phyloP scores from a whole-genome alignment of 2,888 invertebrate species.

The Nephrotoma appendiculata region DNA sequence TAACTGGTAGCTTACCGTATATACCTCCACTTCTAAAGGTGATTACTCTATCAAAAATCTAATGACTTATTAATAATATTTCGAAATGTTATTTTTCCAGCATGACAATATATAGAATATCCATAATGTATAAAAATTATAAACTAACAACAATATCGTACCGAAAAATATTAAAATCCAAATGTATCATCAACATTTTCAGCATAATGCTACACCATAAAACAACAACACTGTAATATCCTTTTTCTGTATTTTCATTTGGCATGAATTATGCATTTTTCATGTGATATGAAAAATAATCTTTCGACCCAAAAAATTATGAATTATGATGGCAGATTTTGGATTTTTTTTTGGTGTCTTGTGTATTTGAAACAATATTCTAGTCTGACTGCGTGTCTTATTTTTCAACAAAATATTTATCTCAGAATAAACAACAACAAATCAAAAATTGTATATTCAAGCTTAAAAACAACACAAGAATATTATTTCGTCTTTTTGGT shows the following conservation, averaged over 20 bases:
- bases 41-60: neutral
- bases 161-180: neutral
- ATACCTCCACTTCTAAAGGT: neutral
- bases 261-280: conserved; percentile 4
- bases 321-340: conserved; percentile 3
- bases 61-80: neutral
- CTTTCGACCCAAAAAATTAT: conserved; percentile 4
- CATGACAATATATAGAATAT: neutral
- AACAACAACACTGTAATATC: neutral
- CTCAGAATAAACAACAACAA: neutral
- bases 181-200: neutral
- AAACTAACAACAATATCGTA: neutral
- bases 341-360: neutral
- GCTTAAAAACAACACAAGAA: neutral
- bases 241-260: neutral
- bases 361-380: neutral
- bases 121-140: neutral
- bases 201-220: neutral
- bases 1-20: neutral
- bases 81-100: neutral
- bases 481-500: neutral
- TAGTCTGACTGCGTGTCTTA: neutral
- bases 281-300: conserved; percentile 4
- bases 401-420: neutral
- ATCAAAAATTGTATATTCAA: neutral